phyloP scores from a whole-genome alignment of 2,888 invertebrate species.

The Leistus spinibarbis region DNA sequence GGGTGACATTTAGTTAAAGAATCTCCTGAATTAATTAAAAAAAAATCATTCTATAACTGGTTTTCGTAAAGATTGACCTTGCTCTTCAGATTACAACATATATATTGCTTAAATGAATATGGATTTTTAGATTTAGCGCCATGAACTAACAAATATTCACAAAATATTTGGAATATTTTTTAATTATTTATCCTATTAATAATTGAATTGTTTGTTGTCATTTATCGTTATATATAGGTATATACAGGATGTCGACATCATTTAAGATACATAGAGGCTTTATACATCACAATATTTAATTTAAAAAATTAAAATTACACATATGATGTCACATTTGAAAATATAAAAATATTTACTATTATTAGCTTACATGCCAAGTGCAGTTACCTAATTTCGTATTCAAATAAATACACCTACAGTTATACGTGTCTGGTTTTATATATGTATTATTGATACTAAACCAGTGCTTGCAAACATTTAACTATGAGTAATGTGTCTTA shows the following conservation, averaged over 20 bases:
- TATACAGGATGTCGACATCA: no score
- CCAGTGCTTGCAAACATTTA: neutral
- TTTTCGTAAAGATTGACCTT: neutral
- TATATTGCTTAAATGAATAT: neutral
- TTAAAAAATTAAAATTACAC: neutral
- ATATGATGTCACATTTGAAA: neutral
- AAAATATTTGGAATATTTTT: no score
- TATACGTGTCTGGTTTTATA: conserved; percentile 2
- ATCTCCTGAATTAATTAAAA: neutral
- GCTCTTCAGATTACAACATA: neutral
- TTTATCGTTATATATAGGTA: no score
- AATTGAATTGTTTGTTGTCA: no score
- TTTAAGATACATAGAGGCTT: no score
- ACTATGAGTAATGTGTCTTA: neutral
- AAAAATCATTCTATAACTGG: neutral
- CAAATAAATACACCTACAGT: neutral
- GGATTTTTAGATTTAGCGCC: neutral
- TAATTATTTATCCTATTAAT: no score
- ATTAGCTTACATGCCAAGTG: neutral
- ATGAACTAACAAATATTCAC: neutral
- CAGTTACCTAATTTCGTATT: neutral
- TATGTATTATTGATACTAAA: neutral
- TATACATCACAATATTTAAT: no score
- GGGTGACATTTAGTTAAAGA: neutral
- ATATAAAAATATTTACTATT: neutral